Conservation (phyloP, 2,113 vertebrate genomes). For the Micronycteris hirsuta region DNA sequence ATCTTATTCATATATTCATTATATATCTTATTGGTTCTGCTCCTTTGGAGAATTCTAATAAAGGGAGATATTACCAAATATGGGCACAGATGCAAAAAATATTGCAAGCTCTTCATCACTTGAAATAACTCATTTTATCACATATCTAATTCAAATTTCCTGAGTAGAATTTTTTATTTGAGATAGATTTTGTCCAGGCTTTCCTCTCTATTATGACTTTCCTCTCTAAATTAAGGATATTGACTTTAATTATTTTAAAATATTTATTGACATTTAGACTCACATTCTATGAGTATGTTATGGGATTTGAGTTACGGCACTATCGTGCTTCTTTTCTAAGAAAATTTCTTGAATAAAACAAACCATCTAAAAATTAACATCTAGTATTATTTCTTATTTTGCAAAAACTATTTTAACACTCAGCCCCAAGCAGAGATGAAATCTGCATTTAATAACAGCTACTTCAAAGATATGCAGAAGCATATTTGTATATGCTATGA, state of each 20-base stretch:
- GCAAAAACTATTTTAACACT: constrained; percentile 64
- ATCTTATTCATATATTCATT: not conserved
- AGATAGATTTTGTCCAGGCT: not conserved
- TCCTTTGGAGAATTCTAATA: not conserved
- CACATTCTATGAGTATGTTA: constrained; percentile 43
- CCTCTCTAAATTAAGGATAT: not conserved
- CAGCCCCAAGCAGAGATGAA: constrained; percentile 74
- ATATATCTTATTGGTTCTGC: not conserved
- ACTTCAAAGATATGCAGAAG: constrained; percentile 78
- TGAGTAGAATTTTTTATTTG: constrained; percentile 26
- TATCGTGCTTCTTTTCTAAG: constrained; percentile 70
- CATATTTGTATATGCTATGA: constrained; percentile 76
- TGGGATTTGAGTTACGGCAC: constrained; percentile 45
- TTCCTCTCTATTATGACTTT: constrained; percentile 49
- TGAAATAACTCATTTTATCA: not conserved
- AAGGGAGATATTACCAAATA: not conserved
- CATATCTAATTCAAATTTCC: not conserved
- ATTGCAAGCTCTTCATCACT: not conserved
- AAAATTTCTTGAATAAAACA: constrained; percentile 71
- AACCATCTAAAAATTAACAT: constrained; percentile 78
- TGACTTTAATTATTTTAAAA: constrained; percentile 28
- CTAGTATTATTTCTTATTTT: constrained; percentile 69
- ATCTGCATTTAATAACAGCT: constrained; percentile 79
- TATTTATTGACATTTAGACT: constrained; percentile 52
- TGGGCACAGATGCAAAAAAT: not conserved